These are phyloP conservation scores for Sussaba pulchella DNA, from an alignment of 2,888 invertebrate species.

Conservation along the genomic window DNA sequence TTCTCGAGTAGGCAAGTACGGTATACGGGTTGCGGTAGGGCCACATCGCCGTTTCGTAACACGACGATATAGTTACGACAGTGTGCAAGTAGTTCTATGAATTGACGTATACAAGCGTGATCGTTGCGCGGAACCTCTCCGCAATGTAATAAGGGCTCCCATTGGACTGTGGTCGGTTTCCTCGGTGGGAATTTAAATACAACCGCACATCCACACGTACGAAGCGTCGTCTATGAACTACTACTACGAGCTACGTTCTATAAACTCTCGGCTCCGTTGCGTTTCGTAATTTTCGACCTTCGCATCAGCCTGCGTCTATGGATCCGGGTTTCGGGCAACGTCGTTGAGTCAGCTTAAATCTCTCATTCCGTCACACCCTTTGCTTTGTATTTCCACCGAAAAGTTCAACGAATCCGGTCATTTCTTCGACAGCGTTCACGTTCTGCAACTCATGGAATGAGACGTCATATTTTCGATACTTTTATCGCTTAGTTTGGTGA, in stretches of 20 bases:
- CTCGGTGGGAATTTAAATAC: too few species aligned
- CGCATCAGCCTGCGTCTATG: slow-evolving; percentile 73
- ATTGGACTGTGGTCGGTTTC: too few species aligned
- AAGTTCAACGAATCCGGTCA: too few species aligned
- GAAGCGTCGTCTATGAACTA: slow-evolving; percentile 34
- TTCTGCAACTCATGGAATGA: too few species aligned
- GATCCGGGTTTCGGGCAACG: slow-evolving; percentile 69
- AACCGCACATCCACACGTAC: neutral
- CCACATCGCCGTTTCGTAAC: slow-evolving; percentile 68
- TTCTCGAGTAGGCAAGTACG: slow-evolving; percentile 19
- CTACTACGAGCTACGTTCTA: slow-evolving; percentile 35
- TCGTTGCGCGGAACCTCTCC: neutral
- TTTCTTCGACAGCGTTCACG: too few species aligned
- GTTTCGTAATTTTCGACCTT: slow-evolving; percentile 81
- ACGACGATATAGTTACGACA: neutral
- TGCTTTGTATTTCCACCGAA: neutral
- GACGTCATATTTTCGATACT: too few species aligned
- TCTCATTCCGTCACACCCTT: slow-evolving; percentile 41
- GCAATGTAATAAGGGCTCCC: neutral
- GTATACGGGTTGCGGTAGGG: slow-evolving; percentile 74
- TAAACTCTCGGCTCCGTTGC: slow-evolving; percentile 72
- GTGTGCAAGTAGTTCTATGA: slow-evolving; percentile 54
- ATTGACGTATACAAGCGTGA: neutral
- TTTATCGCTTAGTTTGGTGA: slow-evolving; percentile 42
- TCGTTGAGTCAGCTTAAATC: slow-evolving; percentile 66